A percentile compares a stretch with the other conserved stretches of the same genome.
Conservation (phyloP, 2,888 invertebrate genomes). For the Gymnosoma rotundatum region DNA sequence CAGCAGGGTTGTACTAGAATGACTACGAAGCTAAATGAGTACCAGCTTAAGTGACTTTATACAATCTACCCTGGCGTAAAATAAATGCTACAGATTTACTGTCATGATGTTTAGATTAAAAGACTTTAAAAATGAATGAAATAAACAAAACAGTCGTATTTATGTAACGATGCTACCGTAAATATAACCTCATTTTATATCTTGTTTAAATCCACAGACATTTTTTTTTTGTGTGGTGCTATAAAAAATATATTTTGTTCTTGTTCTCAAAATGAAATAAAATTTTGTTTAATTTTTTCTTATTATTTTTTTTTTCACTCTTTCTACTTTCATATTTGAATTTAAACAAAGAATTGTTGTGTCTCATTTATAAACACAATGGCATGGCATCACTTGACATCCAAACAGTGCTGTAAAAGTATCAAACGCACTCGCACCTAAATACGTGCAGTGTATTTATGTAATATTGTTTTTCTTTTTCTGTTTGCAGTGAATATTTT, state of each 20-base stretch:
- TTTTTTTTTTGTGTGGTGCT: constrained; percentile 19
- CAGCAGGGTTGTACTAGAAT: background rate
- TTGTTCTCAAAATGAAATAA: constrained; percentile 31
- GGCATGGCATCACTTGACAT: constrained; percentile 15
- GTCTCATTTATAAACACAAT: constrained; percentile 60
- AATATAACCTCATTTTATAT: constrained; percentile 59
- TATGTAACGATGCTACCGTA: constrained; percentile 2
- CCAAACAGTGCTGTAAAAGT: constrained; percentile 7
- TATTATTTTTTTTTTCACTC: background rate
- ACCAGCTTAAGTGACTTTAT: background rate
- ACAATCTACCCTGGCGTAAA: constrained; percentile 13
- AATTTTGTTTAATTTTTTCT: constrained; percentile 34
- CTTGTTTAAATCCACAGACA: constrained; percentile 54
- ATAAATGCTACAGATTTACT: constrained; percentile 47
- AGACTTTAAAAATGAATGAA: constrained; percentile 47
- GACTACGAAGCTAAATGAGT: background rate
- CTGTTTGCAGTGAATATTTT: background rate
- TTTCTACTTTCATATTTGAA: constrained; percentile 27
- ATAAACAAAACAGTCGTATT: constrained; percentile 14
- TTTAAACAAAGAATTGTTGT: constrained; percentile 61
- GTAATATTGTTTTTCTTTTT: too few relatives aligned
- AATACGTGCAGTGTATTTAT: background rate
- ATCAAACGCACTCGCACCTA: background rate
- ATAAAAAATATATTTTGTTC: constrained; percentile 8
- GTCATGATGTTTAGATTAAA: constrained; percentile 66